Conservation (phyloP, 2,797 vertebrate genomes). For the Lagocephalus sceleratus region DNA sequence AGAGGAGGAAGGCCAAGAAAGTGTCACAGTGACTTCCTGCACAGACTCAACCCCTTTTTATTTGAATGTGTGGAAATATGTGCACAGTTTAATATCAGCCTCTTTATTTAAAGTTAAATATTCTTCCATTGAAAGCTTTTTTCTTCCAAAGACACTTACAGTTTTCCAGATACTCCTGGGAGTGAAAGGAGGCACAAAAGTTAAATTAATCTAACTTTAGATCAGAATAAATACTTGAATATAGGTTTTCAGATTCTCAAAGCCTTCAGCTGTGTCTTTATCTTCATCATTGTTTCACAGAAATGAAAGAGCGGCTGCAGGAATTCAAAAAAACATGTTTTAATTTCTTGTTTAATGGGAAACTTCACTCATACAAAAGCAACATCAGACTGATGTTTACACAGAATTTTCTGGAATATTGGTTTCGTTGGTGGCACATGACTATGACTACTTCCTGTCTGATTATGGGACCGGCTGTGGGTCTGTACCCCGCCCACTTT, state of each 20-base stretch:
- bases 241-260: too few relatives aligned
- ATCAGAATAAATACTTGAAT: too few relatives aligned
- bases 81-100: too few relatives aligned
- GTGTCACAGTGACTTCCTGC: constrained; percentile 29
- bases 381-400: constrained; percentile 54
- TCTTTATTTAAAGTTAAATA: too few relatives aligned
- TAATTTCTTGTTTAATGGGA: constrained; percentile 59
- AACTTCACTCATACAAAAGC: constrained; percentile 66
- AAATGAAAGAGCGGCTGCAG: constrained; percentile 4
- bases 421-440: constrained; percentile 53
- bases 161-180: too few relatives aligned
- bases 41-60: neutral
- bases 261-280: too few relatives aligned
- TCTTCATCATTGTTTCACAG: neutral
- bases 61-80: neutral
- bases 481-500: constrained; percentile 8
- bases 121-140: too few relatives aligned
- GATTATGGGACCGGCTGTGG: constrained; percentile 12
- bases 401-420: constrained; percentile 45
- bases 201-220: too few relatives aligned
- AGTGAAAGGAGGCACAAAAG: too few relatives aligned
- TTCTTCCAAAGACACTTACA: too few relatives aligned
- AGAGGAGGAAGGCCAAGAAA: constrained; percentile 51
- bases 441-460: constrained; percentile 16
- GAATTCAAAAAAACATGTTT: constrained; percentile 59